Evolutionary conservation across 2,113 vertebrate genomes (phyloP).

Genomic region (Sapayoa aenigma): DNA sequence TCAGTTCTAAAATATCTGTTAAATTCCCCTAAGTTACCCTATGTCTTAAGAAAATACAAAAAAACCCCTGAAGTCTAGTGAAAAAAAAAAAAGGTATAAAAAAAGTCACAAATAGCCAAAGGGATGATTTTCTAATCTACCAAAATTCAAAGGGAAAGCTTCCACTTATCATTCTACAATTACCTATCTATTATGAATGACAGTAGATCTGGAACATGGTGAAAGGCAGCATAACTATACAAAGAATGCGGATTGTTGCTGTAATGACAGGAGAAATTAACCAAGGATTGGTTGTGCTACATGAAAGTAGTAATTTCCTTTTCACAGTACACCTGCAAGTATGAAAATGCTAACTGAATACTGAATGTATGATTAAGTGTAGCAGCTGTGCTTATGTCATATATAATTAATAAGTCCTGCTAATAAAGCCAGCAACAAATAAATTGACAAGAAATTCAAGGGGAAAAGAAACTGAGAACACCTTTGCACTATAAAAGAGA

Average conservation of each 20-base stretch:
- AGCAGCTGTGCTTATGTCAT: not conserved
- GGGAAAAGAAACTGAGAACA: not conserved
- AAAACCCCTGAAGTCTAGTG: not conserved
- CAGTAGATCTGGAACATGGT: not conserved
- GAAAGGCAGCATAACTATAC: not conserved
- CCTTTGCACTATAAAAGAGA: not conserved
- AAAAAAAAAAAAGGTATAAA: not conserved
- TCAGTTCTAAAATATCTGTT: not conserved
- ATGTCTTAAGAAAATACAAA: not conserved
- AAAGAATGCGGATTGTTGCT: not conserved
- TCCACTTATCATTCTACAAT: not conserved
- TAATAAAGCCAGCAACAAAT: not conserved
- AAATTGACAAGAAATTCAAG: not conserved
- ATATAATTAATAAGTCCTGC: not conserved
- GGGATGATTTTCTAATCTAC: not conserved
- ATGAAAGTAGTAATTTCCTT: constrained; percentile 4
- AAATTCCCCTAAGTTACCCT: not conserved
- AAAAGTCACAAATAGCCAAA: not conserved
- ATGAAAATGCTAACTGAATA: not conserved
- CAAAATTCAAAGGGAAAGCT: not conserved
- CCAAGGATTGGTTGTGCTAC: not conserved
- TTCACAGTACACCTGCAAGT: not conserved
- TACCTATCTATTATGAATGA: not conserved
- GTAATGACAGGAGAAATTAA: not conserved
- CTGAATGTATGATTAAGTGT: not conserved